A percentile compares a stretch with the other conserved stretches of the same genome.
Evolutionary conservation across 2,888 invertebrate species (phyloP).

Genomic region (Stenodema calcarata): DNA sequence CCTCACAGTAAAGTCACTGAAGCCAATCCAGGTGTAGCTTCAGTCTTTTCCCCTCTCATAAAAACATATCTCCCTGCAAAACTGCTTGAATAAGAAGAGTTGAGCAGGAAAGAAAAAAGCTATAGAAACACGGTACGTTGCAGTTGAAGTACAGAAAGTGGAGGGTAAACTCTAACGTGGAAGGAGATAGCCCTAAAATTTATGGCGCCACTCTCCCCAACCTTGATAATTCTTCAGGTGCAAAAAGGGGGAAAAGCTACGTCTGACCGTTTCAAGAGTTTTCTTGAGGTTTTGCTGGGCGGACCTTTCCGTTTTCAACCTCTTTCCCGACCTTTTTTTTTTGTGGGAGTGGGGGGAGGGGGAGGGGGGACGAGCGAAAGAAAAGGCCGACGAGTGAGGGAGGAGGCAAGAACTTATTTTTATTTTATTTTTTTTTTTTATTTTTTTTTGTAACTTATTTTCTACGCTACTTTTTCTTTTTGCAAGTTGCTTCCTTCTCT

Average conservation of each 20-base stretch:
- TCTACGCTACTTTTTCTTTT: not conserved
- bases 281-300: not conserved
- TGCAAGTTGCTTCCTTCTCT: not conserved
- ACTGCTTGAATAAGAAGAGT: not conserved
- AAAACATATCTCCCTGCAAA: not conserved
- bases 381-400: not conserved
- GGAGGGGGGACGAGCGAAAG: not conserved
- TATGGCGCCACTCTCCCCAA: not conserved
- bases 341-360: too few relatives aligned
- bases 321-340: not conserved
- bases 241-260: not conserved
- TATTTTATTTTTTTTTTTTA: too few relatives aligned
- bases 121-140: not conserved
- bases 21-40: not conserved
- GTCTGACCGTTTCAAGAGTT: not conserved
- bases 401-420: not conserved
- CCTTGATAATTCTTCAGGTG: conserved; percentile 16
- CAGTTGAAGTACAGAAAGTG: not conserved
- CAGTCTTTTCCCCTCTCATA: not conserved
- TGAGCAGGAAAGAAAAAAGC: not conserved
- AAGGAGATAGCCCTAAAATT: not conserved
- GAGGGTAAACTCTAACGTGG: not conserved
- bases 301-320: not conserved
- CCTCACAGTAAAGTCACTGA: not conserved
- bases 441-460: not conserved